Base-by-base conservation (phyloP, 64 coral and sea anemone species). In the Actinia tenebrosa region DNA sequence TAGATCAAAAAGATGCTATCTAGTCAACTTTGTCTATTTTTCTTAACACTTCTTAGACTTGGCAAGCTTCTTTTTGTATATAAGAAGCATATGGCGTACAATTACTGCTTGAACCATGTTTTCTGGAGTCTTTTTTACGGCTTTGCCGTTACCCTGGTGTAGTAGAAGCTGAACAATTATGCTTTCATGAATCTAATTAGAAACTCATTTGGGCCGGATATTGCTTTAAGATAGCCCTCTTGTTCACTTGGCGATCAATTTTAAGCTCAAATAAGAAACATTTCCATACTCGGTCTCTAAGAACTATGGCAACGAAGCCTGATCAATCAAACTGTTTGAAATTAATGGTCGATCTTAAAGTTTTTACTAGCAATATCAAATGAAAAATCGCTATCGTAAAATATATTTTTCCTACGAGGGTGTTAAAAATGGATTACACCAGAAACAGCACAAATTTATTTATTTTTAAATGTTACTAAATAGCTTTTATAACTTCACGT, bases 171-270 rank as follows among this genome's bases (percentile, higher is more conserved):
- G 53, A 50, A 81, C 79, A 81, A 81, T 81, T 81, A 81, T 81
- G 79, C 46, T 50, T 81, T 81, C 69, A 50, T 81, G 79, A 81
- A 81, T 81, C 43, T 81, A 81, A 81, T 81, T 81, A 81, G 16
- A 16, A 81, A 45, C 79, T 81, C 79, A 81, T 81, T 53, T 45
- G 20, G 79, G 50, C 79, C 79, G 79, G 79, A 81, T 81, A 81
- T 81, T 81, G 79, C 79, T 81, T 81, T 81, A 22, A 45, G 79
- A 81, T 81, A 81, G 43, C 43, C 77, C 79, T 23, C 79, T 81
- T 81, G 79, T 50, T 50, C 69, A 75, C 69, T 75, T 75, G 69
- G 69, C 69, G 69, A 75, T 75, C 69, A 75, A 75, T 75, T 75
- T 75, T 75, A 75, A 25, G 26, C 27, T 42, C 69, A 75, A 75